Percentiles rank a stretch among this genome's conserved stretches.
Evolutionary conservation across 1,140 invertebrate genomes (phyloP).

Genomic region (Ruditapes philippinarum): DNA sequence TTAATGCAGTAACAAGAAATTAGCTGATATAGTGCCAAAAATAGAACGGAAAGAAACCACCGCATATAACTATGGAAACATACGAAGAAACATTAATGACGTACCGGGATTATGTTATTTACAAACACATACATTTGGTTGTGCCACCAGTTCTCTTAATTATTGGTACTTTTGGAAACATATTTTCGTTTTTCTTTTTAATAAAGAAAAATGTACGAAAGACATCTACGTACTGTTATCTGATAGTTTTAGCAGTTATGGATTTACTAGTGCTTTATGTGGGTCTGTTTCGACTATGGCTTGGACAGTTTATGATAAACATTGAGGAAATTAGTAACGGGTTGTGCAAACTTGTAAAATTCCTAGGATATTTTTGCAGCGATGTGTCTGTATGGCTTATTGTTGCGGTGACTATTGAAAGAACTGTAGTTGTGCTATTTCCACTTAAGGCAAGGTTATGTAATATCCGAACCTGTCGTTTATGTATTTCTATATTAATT

Average conservation of each 20-base stretch:
- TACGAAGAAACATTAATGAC: background rate
- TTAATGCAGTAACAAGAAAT: too few relatives aligned
- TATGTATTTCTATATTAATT: constrained; percentile 71
- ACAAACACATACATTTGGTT: constrained; percentile 66
- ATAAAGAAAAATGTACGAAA: constrained; percentile 65
- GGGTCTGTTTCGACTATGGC: constrained; percentile 82
- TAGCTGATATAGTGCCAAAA: too few relatives aligned
- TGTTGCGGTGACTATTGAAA: constrained; percentile 85
- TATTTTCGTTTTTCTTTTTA: constrained; percentile 81
- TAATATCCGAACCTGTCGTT: constrained; percentile 75
- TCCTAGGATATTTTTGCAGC: constrained; percentile 81
- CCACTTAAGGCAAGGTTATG: constrained; percentile 83
- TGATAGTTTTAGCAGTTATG: constrained; percentile 81
- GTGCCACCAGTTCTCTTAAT: constrained; percentile 80
- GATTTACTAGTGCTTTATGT: constrained; percentile 83
- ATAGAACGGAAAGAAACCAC: too few relatives aligned
- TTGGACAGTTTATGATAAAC: constrained; percentile 79
- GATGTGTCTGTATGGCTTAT: constrained; percentile 85
- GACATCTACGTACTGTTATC: constrained; percentile 82
- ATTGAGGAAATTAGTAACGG: constrained; percentile 70
- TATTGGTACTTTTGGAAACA: constrained; percentile 84
- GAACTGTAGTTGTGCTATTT: constrained; percentile 84
- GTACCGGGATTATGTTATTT: constrained; percentile 19
- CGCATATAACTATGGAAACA: background rate
- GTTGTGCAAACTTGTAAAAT: constrained; percentile 81